Evolutionary conservation across 2,888 invertebrate genomes (phyloP).

Genomic region (Lepidochitona cinerea): DNA sequence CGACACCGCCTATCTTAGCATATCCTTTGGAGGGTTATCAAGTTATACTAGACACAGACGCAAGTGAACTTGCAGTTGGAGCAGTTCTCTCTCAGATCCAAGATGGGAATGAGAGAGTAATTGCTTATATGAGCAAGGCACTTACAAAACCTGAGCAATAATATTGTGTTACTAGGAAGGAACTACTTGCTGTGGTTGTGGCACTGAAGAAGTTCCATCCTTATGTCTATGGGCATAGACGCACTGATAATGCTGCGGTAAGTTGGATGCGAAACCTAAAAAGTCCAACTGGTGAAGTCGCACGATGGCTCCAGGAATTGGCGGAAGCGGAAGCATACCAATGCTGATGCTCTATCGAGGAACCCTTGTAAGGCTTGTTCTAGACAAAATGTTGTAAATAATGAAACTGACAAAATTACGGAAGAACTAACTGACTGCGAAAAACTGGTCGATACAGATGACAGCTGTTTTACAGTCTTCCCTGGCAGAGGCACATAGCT

Average conservation of each 20-base stretch:
- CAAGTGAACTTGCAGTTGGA: constrained; percentile 14
- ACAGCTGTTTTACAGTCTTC: neutral
- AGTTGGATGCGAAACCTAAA: constrained; percentile 13
- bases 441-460: neutral
- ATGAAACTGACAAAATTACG: neutral
- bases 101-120: constrained; percentile 16
- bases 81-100: constrained; percentile 17
- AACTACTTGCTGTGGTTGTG: constrained; percentile 13
- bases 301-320: constrained; percentile 18
- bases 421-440: neutral
- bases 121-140: constrained; percentile 19
- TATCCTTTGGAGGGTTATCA: neutral
- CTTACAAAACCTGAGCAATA: constrained; percentile 16
- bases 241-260: constrained; percentile 20
- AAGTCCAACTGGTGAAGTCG: constrained; percentile 14
- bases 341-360: constrained; percentile 1
- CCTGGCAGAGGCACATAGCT: constrained; percentile 14
- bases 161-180: constrained; percentile 23
- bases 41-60: constrained; percentile 14
- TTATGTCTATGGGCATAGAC: constrained; percentile 13
- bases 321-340: constrained; percentile 11
- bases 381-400: neutral
- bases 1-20: constrained; percentile 7
- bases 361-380: neutral
- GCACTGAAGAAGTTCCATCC: constrained; percentile 13